Evolutionary conservation across 2,888 invertebrate species (phyloP).

Genomic region (Escarpia spicata): DNA sequence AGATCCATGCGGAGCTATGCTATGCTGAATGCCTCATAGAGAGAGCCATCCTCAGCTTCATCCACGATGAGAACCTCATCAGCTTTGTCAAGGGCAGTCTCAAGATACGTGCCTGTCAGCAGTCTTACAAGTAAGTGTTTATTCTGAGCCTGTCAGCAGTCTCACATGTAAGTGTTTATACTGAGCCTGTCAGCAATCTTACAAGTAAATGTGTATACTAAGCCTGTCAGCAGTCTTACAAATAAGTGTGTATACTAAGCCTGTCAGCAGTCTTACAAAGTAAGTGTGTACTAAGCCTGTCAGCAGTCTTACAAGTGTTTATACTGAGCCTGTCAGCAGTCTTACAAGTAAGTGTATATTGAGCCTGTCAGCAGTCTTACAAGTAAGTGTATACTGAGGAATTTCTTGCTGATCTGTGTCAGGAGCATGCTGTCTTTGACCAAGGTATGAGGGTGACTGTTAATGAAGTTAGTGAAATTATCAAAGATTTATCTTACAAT

Average conservation of each 20-base stretch:
- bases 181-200: conserved; percentile 83
- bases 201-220: conserved; percentile 78
- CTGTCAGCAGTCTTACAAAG: conserved; percentile 92
- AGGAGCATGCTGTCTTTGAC: no score
- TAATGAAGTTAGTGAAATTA: no score
- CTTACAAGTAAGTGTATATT: conserved; percentile 80
- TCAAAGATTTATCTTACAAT: no score
- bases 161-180: conserved; percentile 76
- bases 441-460: no score
- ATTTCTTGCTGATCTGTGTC: no score
- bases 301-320: not conserved
- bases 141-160: conserved; percentile 78
- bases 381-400: not conserved
- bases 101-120: conserved; percentile 89
- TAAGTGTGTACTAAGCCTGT: conserved; percentile 67
- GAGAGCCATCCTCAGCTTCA: conserved; percentile 88
- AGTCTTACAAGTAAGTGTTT: conserved; percentile 84
- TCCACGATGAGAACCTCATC: conserved; percentile 92
- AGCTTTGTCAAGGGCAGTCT: conserved; percentile 93
- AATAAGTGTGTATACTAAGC: conserved; percentile 60
- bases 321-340: conserved; percentile 78
- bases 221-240: not conserved
- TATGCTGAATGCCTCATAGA: conserved; percentile 91
- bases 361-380: not conserved
- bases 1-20: conserved; percentile 94